Evolutionary conservation across 2,888 invertebrate species (phyloP).

Genomic region (Gari tellinella): DNA sequence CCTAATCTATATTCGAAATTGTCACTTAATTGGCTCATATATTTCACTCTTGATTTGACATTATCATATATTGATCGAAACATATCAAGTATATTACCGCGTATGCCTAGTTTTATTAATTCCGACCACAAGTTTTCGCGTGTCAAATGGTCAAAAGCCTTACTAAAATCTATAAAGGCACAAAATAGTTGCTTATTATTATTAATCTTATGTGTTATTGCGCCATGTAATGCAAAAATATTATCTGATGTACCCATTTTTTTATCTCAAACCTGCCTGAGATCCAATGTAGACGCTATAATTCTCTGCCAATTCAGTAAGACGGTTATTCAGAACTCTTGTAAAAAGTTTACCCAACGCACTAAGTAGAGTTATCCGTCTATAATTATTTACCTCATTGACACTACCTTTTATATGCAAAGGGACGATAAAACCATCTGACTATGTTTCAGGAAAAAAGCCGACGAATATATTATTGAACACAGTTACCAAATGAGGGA

Average conservation of each 20-base stretch:
- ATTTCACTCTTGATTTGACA: too few species aligned
- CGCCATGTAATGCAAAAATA: not conserved
- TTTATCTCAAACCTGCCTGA: constrained; percentile 2
- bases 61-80: too few species aligned
- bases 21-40: too few species aligned
- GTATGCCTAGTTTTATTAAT: constrained; percentile 4
- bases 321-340: constrained; percentile 5
- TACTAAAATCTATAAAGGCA: constrained; percentile 15
- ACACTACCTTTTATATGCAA: constrained; percentile 13
- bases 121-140: constrained; percentile 5
- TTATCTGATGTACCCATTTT: constrained; percentile 17
- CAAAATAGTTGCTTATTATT: constrained; percentile 1
- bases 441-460: constrained; percentile 15
- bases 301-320: constrained; percentile 9
- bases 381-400: constrained; percentile 7
- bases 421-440: constrained; percentile 17
- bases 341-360: constrained; percentile 13
- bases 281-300: constrained; percentile 9
- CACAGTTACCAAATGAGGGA: not conserved
- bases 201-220: constrained; percentile 8
- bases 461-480: constrained; percentile 21
- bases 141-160: constrained; percentile 13
- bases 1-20: not conserved
- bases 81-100: not conserved
- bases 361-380: constrained; percentile 17